Evolutionary conservation across 1,140 invertebrate genomes (phyloP), one percentile per base, ranked within the genome.

Genomic region (Mactra quadrangularis): DNA sequence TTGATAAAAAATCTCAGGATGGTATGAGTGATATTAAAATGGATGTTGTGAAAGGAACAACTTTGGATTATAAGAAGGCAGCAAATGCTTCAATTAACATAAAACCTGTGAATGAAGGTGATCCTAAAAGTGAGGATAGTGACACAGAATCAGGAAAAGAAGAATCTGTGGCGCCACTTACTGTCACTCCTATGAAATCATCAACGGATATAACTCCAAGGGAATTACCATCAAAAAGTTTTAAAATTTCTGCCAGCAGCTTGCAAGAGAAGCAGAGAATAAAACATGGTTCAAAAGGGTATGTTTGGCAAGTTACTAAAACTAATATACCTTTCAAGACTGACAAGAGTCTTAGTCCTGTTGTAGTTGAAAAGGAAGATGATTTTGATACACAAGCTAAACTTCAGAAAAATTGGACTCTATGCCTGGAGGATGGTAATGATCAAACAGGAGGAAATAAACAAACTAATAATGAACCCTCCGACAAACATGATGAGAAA

Each of bases 221-320:
- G 38, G n/a, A 45, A 47, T 9, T 7, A 50, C 2, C 47, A 31
- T 3, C 19, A 25, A 50, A 31, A 15, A 15, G 1, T 22, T 4
- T 9, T 19, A 47, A 70, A 29, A 50, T 17, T 1, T 2, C n/a
- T 50, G n/a, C 47, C 22, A 2, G 3, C 2, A 47, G 22, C 27
- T 50, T 25, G 0, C 27, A 47, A 31, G 70, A 72, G 17, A 55
- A 41, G 35, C 13, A 60, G 19, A 33, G 57, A 45, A 35, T 81
- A 35, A 66, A 71, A 55, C 64, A 81, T 35, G 33, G 71, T 25
- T 59, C 77, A 25, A 27, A 81, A 55, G 57, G 53, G 41, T 81
- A 59, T 71, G 38, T 81, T 13, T 71, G 45, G 45, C 52, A 55
- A 19, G 53, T 66, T 11, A 25, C 38, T 25, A 35, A 50, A 15